These are phyloP conservation scores for Hirtodrosophila trivittata DNA, from an alignment of 2,888 invertebrate species.

Conservation along the genomic window DNA sequence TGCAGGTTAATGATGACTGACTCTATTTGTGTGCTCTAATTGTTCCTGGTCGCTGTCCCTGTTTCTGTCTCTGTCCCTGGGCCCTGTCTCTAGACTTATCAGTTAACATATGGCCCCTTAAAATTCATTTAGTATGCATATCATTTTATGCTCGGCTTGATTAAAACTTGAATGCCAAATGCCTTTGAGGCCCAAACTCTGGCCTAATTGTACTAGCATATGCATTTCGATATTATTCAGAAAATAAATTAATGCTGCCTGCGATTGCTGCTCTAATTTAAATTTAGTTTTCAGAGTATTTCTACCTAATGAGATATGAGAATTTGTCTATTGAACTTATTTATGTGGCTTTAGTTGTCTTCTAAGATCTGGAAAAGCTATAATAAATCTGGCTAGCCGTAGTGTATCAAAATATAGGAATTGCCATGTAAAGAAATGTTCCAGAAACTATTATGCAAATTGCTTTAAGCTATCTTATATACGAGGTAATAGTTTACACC, in stretches of 20 bases:
- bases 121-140: conserved; percentile 22
- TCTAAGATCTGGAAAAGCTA: too few relatives aligned
- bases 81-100: conserved; percentile 6
- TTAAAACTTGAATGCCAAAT: conserved; percentile 16
- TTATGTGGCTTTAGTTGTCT: too few relatives aligned
- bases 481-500: too few relatives aligned
- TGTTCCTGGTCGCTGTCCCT: conserved; percentile 26
- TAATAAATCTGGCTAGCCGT: too few relatives aligned
- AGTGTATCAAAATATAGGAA: too few relatives aligned
- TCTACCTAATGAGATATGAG: too few relatives aligned
- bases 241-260: neutral
- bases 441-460: too few relatives aligned
- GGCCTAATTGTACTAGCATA: neutral
- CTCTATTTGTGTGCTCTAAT: conserved; percentile 26
- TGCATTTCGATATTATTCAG: neutral
- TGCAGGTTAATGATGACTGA: conserved; percentile 27
- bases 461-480: too few relatives aligned
- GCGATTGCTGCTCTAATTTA: neutral
- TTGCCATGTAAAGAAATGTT: too few relatives aligned
- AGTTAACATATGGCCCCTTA: conserved; percentile 17
- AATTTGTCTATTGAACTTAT: too few relatives aligned
- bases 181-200: neutral
- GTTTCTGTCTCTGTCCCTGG: neutral
- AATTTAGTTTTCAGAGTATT: too few relatives aligned
- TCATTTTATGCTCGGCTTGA: conserved; percentile 20